Evolutionary conservation across 2,113 vertebrate genomes (phyloP).

Genomic region (Saccopteryx bilineata): DNA sequence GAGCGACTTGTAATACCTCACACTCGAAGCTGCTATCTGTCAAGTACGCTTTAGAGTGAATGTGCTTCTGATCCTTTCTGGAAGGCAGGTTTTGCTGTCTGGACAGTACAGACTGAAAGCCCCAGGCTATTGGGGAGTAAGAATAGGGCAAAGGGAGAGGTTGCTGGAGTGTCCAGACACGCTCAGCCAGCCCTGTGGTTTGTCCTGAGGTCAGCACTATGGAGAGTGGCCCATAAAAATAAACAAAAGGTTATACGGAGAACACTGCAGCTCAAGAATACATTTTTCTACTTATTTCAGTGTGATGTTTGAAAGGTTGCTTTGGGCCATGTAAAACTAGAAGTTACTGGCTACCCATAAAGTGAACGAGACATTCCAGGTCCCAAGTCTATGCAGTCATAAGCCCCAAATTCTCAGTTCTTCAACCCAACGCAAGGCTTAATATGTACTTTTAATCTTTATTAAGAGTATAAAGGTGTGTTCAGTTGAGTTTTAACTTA

Average conservation of each 20-base stretch:
- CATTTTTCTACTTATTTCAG: background rate
- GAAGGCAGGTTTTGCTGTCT: slow-evolving; percentile 46
- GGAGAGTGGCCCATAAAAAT: background rate
- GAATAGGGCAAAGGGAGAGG: background rate
- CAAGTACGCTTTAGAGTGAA: background rate
- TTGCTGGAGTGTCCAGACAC: background rate
- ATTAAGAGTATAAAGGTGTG: slow-evolving; percentile 58
- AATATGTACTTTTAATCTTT: slow-evolving; percentile 63
- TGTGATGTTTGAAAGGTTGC: background rate
- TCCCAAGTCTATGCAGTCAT: no score
- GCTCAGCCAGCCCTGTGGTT: background rate
- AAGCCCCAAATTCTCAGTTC: background rate
- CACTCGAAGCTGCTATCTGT: background rate
- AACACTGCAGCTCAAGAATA: background rate
- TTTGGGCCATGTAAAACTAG: background rate
- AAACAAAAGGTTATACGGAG: background rate
- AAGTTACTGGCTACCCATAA: background rate
- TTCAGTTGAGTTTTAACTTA: slow-evolving; percentile 70
- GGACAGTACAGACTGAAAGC: background rate
- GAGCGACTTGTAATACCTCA: background rate
- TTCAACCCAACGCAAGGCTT: slow-evolving; percentile 52
- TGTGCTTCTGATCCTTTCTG: slow-evolving; percentile 32
- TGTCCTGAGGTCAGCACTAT: background rate
- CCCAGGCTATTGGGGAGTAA: background rate
- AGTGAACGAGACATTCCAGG: background rate